Evolutionary conservation across 2,113 vertebrate species (phyloP).

Genomic region (Hyla sarda): DNA sequence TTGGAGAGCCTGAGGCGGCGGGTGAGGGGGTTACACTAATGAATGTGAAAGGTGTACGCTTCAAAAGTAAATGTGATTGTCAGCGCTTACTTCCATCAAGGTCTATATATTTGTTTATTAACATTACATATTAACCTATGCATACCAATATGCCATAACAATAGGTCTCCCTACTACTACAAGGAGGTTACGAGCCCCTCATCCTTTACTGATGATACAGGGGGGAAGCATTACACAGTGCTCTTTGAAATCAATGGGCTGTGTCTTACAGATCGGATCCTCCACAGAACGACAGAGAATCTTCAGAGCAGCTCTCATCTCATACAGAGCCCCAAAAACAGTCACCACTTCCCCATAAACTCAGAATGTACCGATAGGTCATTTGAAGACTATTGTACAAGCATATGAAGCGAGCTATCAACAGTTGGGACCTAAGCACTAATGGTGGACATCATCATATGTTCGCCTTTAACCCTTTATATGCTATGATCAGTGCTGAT

Average conservation of each 20-base stretch:
- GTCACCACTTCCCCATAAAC: too few species aligned
- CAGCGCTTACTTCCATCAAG: background rate
- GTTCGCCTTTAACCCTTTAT: too few species aligned
- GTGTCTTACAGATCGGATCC: background rate
- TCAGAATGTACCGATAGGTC: too few species aligned
- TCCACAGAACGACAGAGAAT: background rate
- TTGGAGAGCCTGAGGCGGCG: background rate
- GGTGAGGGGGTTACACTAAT: conserved; percentile 32
- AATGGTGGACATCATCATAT: too few species aligned
- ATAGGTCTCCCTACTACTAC: background rate
- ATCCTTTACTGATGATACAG: background rate
- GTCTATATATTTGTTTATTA: background rate
- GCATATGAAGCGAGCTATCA: too few species aligned
- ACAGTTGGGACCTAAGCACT: too few species aligned
- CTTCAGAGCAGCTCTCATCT: too few species aligned
- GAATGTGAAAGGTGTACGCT: conserved; percentile 29
- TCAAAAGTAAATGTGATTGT: background rate
- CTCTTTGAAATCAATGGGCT: too few species aligned
- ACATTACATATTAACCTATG: background rate
- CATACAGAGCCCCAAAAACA: too few species aligned
- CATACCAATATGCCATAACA: background rate
- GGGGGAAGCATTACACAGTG: background rate
- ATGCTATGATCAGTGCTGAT: too few species aligned
- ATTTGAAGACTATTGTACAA: too few species aligned
- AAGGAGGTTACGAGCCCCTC: background rate